Percentiles rank a stretch among this genome's conserved stretches.
phyloP scores from a whole-genome alignment of 1,140 invertebrate species.

The Phocides pigmalion region DNA sequence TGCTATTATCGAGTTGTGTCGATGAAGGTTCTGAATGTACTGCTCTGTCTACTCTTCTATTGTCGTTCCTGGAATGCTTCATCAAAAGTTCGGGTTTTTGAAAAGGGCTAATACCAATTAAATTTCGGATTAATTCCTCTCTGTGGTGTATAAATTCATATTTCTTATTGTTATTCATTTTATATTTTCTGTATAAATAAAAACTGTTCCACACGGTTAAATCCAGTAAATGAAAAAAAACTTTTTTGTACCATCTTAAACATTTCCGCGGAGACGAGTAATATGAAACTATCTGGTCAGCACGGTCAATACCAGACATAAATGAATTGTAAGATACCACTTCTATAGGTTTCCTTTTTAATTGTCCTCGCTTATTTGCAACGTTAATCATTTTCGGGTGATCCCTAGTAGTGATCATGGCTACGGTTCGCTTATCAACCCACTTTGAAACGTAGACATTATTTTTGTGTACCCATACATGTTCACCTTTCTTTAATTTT shows the following conservation, averaged over 20 bases:
- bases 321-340: slow-evolving; percentile 39
- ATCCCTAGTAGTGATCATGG: slow-evolving; percentile 46
- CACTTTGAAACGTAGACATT: slow-evolving; percentile 56
- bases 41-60: too few relatives aligned
- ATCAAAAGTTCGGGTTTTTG: too few relatives aligned
- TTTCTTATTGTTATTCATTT: slow-evolving; percentile 33
- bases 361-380: slow-evolving; percentile 37
- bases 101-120: too few relatives aligned
- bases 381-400: slow-evolving; percentile 26
- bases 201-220: slow-evolving; percentile 42
- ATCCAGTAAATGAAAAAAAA: slow-evolving; percentile 48
- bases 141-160: slow-evolving; percentile 33
- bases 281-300: slow-evolving; percentile 52
- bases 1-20: too few relatives aligned
- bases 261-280: slow-evolving; percentile 51
- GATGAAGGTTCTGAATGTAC: too few relatives aligned
- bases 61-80: too few relatives aligned
- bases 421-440: slow-evolving; percentile 56
- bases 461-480: slow-evolving; percentile 41
- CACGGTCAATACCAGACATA: slow-evolving; percentile 53
- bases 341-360: slow-evolving; percentile 44
- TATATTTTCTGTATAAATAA: slow-evolving; percentile 42
- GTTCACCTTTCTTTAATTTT: slow-evolving; percentile 50
- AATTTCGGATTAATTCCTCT: slow-evolving; percentile 30
- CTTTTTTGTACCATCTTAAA: slow-evolving; percentile 57